These are phyloP conservation scores for Abramis brama DNA, from an alignment of 2,113 vertebrate genomes.

Conservation along the genomic window DNA sequence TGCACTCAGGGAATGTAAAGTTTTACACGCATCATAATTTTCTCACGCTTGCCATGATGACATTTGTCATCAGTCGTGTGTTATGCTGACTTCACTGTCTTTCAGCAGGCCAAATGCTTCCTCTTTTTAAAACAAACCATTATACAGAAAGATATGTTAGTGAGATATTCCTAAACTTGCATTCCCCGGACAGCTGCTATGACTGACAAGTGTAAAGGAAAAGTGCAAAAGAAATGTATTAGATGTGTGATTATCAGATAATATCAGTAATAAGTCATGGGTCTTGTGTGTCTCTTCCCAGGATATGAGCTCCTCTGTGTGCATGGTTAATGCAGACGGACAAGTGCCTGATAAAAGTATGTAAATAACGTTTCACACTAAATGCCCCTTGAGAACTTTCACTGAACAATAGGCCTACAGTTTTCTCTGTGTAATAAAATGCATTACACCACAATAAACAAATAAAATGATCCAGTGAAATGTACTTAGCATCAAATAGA, in stretches of 20 bases:
- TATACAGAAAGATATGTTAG: background rate
- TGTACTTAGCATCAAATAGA: background rate
- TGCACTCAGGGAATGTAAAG: background rate
- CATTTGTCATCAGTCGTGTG: background rate
- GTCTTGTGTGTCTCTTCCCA: constrained; percentile 51
- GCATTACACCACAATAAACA: background rate
- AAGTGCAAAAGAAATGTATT: background rate
- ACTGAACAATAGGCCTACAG: background rate
- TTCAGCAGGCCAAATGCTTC: background rate
- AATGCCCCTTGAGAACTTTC: background rate
- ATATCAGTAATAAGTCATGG: background rate
- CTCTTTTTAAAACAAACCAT: background rate
- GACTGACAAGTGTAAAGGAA: background rate
- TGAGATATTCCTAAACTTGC: background rate
- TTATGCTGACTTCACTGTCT: background rate
- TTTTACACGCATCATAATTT: background rate
- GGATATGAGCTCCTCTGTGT: constrained; percentile 78
- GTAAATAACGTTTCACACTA: constrained; percentile 53
- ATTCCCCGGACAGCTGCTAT: background rate
- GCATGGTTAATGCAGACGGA: constrained; percentile 70
- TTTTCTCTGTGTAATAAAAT: background rate
- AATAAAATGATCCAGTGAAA: background rate
- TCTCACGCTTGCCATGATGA: constrained; percentile 7
- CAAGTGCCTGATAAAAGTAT: constrained; percentile 73
- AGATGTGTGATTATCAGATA: background rate